Evolutionary conservation across 30 jellyfish, hydroid and myxozoan species (phyloP), one percentile per base, ranked within the genome.

Genomic region (Sanderia malayensis): DNA sequence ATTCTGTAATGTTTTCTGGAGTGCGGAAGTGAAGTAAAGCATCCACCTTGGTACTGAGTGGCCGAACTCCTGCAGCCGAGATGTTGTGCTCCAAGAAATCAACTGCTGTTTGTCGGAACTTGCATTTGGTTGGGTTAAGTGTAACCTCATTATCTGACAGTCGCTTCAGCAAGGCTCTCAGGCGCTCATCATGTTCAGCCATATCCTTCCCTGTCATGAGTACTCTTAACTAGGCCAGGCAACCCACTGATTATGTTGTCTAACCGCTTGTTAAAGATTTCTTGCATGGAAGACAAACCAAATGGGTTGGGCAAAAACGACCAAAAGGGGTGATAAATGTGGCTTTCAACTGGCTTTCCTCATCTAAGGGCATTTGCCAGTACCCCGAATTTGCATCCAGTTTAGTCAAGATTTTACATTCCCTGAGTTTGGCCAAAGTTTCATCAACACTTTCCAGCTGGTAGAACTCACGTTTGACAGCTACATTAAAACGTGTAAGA

Each of bases 391-490:
- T 57, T n/a, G 68, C 68, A 57, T 57, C 68, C 6, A 57, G 31
- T 19, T 57, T 57, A 8, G 76, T 46, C 82, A 66, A 6, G 70
- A 66, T 41, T 28, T 70, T 33, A 70, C 82, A 45, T 8, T 70
- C 73, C 11, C 82, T 73, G 3, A 70, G 73, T 41, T 70, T 44
- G 46, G 82, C 82, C 28, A 69, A 29, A 3, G 82, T 46, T 47
- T 69, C 82, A 25, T 18, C 82, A 28, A 24, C 31, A 65, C 59
- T 28, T 65, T 65, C 3, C 75, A 62, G 61, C 61, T 62, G 11
- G 61, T 62, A 73, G 33, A 62, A 76, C 23, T 76, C 82, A 10
- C 81, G 67, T 76, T 76, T 62, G 81, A 44, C 60, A 20, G 32
- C 82, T 27, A 18, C 1, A 30, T 49, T 58, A 0, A 73, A 52